Base-by-base conservation (phyloP, 1,140 invertebrate species). In the Goniozus legneri region DNA sequence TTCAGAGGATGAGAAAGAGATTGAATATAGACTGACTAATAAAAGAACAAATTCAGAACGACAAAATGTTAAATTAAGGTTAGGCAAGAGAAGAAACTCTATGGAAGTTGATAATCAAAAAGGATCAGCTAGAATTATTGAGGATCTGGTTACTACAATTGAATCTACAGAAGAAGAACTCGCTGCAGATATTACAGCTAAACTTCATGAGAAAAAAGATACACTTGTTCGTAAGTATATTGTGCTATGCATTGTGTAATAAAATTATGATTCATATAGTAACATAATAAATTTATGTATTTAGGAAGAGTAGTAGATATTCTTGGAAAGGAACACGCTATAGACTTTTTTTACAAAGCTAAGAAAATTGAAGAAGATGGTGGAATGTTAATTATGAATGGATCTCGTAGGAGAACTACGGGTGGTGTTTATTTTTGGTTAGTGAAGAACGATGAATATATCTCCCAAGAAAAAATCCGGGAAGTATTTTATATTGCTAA, bases 311-410 rank as follows among this genome's bases (percentile, higher is more conserved):
- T 89, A 50, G 82, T 92, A 14, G 74, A 85, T 65, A 78, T 82
- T 21, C 61, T 88, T 44, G 90, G 90, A 20, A 83, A 83, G 58
- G 77, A 84, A 52, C 84, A 87, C 65, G 82, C 88, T 6, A 79
- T 92, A 40, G 79, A 88, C 56, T 75, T 92, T 44, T 89, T 86
- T 52, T 81, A 85, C 60, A 82, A 88, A 75, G 91, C 89, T 27
- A 86, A 87, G 67, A 80, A 83, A 64, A 82, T 91, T 45, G 89
- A 92, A 77, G 82, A 82, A 48, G 80, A 84, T 62, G 90, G 90
- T 32, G 91, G 90, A 18, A 86, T 94, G 83, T 77, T 91, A 64
- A 86, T 89, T 44, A 83, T 84, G 87, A 90, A 91, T 79, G 86
- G 87, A 43, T 84, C 80, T 22, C 80, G 90, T 43, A 79, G 89